Percentiles rank a stretch among this genome's conserved stretches.
phyloP scores from a whole-genome alignment of 2,888 invertebrate genomes.

The Liopterus haemorrhoidalis region DNA sequence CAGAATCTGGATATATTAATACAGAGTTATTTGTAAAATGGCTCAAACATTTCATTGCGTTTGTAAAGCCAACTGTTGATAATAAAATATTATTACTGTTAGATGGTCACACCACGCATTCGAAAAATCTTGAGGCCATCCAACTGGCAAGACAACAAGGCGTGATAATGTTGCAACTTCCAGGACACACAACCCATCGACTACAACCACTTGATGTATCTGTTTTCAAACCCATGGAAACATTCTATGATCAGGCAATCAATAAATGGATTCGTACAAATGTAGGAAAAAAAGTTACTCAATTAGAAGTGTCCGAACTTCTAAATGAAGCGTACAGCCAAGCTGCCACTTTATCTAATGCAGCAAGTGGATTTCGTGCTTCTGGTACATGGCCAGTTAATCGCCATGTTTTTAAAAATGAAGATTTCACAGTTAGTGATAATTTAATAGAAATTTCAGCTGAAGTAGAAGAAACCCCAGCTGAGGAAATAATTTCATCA shows the following conservation, averaged over 20 bases:
- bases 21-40: slow-evolving; percentile 8
- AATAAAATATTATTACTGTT: slow-evolving; percentile 11
- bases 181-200: slow-evolving; percentile 10
- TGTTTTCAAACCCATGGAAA: slow-evolving; percentile 9
- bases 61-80: slow-evolving; percentile 2
- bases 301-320: slow-evolving; percentile 5
- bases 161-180: slow-evolving; percentile 13
- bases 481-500: too few species aligned
- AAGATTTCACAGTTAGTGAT: slow-evolving; percentile 2
- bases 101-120: slow-evolving; percentile 7
- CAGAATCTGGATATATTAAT: slow-evolving; percentile 6
- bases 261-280: slow-evolving; percentile 8
- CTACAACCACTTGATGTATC: slow-evolving; percentile 12
- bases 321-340: slow-evolving; percentile 4
- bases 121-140: slow-evolving; percentile 12
- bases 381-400: slow-evolving; percentile 11
- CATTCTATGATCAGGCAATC: slow-evolving; percentile 12
- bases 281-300: slow-evolving; percentile 5
- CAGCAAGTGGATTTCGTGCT: slow-evolving; percentile 10
- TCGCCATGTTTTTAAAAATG: slow-evolving; percentile 12
- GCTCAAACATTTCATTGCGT: slow-evolving; percentile 13
- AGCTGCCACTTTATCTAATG: slow-evolving; percentile 13
- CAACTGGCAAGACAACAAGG: slow-evolving; percentile 12
- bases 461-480: too few species aligned
- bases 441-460: too few species aligned